Evolutionary conservation across 2,113 vertebrate species (phyloP).

Genomic region (Leucosticte australis): DNA sequence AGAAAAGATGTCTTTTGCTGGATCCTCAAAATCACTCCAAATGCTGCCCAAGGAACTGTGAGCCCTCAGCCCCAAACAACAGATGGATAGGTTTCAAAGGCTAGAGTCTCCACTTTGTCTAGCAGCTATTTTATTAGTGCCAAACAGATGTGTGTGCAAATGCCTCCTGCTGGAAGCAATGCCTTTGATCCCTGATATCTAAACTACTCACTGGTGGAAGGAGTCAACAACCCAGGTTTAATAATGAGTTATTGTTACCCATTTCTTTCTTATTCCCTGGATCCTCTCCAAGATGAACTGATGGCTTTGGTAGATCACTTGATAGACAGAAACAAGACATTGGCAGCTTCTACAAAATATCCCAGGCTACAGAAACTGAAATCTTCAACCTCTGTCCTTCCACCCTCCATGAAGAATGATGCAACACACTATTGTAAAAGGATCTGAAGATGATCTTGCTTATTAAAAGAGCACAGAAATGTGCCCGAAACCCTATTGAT

Average conservation of each 20-base stretch:
- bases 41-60: background rate
- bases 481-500: background rate
- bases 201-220: background rate
- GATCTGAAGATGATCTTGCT: background rate
- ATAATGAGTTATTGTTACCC: background rate
- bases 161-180: background rate
- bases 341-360: background rate
- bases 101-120: background rate
- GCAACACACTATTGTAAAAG: background rate
- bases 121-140: background rate
- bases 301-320: background rate
- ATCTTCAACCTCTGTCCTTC: background rate
- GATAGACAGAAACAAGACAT: background rate
- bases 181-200: background rate
- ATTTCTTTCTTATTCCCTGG: background rate
- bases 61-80: background rate
- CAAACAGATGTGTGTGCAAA: background rate
- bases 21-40: background rate
- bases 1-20: background rate
- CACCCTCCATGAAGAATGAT: background rate
- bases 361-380: background rate
- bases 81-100: background rate
- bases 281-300: background rate
- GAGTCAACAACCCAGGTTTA: background rate
- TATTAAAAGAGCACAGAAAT: background rate